phyloP scores from a whole-genome alignment of 2,888 invertebrate species.

The Plemyria rubiginata region DNA sequence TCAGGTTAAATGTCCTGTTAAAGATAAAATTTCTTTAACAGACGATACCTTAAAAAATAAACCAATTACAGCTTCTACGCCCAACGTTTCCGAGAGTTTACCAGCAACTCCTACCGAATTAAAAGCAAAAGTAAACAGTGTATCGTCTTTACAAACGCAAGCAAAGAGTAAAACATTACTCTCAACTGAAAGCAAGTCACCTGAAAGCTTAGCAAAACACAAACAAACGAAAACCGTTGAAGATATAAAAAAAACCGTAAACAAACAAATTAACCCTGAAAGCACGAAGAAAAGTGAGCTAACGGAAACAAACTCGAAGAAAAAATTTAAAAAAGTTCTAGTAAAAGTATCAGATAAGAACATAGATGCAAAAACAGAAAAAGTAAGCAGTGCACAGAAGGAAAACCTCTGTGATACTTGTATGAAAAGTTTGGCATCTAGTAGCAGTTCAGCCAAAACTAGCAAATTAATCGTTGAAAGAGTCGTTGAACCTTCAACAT shows the following conservation, averaged over 20 bases:
- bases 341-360: conserved; percentile 12
- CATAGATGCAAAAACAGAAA: conserved; percentile 8
- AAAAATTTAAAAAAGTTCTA: conserved; percentile 13
- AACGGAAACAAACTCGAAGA: conserved; percentile 13
- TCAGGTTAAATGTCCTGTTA: conserved; percentile 1
- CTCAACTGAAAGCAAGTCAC: conserved; percentile 12
- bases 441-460: conserved; percentile 3
- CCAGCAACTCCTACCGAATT: neutral
- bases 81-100: neutral
- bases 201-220: neutral
- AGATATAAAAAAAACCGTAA: conserved; percentile 6
- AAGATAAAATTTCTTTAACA: neutral
- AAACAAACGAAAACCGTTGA: conserved; percentile 4
- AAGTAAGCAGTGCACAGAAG: conserved; percentile 1
- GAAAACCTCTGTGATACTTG: conserved; percentile 31
- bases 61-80: neutral
- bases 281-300: conserved; percentile 2
- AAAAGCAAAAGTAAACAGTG: conserved; percentile 2
- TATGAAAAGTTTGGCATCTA: conserved; percentile 21
- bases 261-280: conserved; percentile 5
- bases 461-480: conserved; percentile 6
- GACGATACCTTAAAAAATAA: neutral
- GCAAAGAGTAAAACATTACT: conserved; percentile 18
- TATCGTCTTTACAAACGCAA: conserved; percentile 17
- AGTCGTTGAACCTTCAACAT: neutral